A percentile compares a stretch with the other conserved stretches of the same genome.
Conservation (phyloP, 2,113 vertebrate species). For the Marcusenius ussheri region DNA sequence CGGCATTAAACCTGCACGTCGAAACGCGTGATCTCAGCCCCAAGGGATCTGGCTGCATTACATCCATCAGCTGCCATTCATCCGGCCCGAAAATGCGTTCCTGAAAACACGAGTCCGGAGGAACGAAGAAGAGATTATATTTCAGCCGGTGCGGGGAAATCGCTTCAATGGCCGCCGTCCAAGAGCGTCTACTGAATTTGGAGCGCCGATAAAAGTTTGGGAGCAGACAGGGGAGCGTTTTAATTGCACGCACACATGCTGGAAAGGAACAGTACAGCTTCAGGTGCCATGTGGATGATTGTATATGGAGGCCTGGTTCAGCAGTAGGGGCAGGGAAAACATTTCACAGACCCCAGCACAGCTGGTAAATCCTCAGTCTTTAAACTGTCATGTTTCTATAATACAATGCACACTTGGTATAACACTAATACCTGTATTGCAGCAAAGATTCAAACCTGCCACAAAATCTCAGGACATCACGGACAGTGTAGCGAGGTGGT, state of each 20-base stretch:
- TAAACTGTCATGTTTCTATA: not conserved
- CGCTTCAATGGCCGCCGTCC: constrained; percentile 25
- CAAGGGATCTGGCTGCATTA: constrained; percentile 15
- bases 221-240: not conserved
- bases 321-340: not conserved
- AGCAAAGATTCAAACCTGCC: not conserved
- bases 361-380: not conserved
- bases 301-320: not conserved
- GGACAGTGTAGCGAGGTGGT: not conserved
- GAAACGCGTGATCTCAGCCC: not conserved
- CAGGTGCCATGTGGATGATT: not conserved
- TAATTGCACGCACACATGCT: not conserved
- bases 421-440: not conserved
- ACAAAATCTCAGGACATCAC: not conserved
- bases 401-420: not conserved
- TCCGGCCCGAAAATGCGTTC: constrained; percentile 19
- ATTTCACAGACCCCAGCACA: not conserved
- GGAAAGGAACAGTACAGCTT: not conserved
- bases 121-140: constrained; percentile 18
- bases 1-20: not conserved
- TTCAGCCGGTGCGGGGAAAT: constrained; percentile 21
- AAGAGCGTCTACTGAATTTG: constrained; percentile 18
- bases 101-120: not conserved
- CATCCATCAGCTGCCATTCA: constrained; percentile 33
- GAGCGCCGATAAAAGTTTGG: constrained; percentile 1